Evolutionary conservation across 2,797 vertebrate genomes (phyloP).

Genomic region (Dipus sagitta): DNA sequence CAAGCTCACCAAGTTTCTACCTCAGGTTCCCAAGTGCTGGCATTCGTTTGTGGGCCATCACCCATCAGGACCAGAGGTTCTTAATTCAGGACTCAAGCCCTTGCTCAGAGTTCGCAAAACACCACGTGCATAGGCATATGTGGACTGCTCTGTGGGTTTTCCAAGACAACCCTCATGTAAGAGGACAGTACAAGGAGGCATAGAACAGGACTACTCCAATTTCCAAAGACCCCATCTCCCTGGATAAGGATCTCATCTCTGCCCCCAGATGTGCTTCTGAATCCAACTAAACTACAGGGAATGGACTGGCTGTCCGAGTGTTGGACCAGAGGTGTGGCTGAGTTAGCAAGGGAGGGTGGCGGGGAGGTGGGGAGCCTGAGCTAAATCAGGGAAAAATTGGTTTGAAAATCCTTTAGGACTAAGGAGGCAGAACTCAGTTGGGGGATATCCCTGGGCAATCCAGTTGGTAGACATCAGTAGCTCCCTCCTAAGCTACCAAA

Average conservation of each 20-base stretch:
- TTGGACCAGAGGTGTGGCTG: neutral
- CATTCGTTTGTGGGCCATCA: neutral
- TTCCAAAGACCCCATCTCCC: neutral
- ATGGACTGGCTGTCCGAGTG: neutral
- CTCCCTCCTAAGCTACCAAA: constrained; percentile 19
- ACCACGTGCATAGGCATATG: neutral
- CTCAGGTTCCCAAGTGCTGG: neutral
- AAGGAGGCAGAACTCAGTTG: neutral
- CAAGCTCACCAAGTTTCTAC: neutral
- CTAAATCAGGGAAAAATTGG: constrained; percentile 34
- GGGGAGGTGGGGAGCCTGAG: neutral
- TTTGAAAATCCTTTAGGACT: constrained; percentile 26
- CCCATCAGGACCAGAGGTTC: neutral
- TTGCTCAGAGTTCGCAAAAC: neutral
- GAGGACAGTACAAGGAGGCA: neutral
- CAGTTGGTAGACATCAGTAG: neutral
- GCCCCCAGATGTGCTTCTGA: neutral
- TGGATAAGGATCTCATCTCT: neutral
- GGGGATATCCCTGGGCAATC: neutral
- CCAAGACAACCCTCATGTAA: neutral
- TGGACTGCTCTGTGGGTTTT: neutral
- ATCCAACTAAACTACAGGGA: neutral
- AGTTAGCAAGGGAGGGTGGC: neutral
- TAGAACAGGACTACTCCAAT: neutral
- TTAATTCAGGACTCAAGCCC: neutral